Evolutionary conservation across 2,797 vertebrate genomes (phyloP), one percentile per base, ranked within the genome.

Genomic region (Danio kyathit): DNA sequence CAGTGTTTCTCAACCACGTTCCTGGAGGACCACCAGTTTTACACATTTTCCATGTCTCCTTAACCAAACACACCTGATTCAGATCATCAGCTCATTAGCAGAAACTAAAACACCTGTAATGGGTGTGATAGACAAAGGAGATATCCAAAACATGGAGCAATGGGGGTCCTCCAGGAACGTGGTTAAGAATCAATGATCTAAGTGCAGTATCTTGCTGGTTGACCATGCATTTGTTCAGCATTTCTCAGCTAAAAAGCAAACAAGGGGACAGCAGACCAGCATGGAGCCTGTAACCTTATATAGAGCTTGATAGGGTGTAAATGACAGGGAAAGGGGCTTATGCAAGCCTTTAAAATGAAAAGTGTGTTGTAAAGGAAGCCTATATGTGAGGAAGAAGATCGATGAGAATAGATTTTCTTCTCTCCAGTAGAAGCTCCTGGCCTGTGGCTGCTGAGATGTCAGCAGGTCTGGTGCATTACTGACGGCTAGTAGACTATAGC

Each of bases 361-460:
- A 64, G 80, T 78, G 80, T 54, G 82, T 83, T 86, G 79, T 84
- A 81, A 87, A 86, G 80, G 73, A 81, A 70, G 80, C 60, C 80
- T 72, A 5, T 63, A 29, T 29, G 40, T 61, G 67, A 78, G 67
- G 54, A 80, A 76, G 74, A 76, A 76, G 83, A 89, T 89, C 82
- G 86, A 85, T 88, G 74, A 52, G 79, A 82, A 88, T 86, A 80
- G 83, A 90, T 90, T 88, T 89, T 84, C 80, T 85, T 73, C 67
- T 80, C 65, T 46, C 51, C 52, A 61, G 75, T 49, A 49, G 77
- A 79, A 29, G 52, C 80, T 85, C 79, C 48, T 49, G 76, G 67
- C 74, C 56, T 81, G 66, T 81, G 70, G 75, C 77, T 69, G 71
- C 80, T 75, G 73, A 85, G 69, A 80, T 84, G 81, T 63, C 85